Conservation (phyloP, 1,140 invertebrate genomes). For the Ostrea denselamellosa region DNA sequence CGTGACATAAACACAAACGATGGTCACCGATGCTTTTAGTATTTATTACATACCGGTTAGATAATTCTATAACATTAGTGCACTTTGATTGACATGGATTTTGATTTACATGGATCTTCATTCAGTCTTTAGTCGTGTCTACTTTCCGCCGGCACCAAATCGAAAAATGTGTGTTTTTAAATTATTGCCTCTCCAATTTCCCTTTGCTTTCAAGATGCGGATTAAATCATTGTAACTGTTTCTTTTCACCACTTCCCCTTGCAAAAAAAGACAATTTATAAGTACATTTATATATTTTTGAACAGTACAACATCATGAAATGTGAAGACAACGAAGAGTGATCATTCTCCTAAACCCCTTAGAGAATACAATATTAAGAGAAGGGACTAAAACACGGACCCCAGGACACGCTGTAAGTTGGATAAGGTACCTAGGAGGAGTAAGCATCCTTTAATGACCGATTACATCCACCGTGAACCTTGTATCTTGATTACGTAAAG, state of each 20-base stretch:
- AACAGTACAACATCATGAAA: background rate
- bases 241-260: background rate
- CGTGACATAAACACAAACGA: too few relatives aligned
- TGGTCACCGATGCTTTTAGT: too few relatives aligned
- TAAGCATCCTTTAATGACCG: background rate
- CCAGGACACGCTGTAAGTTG: background rate
- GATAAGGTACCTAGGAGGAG: background rate
- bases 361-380: background rate
- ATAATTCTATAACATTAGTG: background rate
- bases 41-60: too few relatives aligned
- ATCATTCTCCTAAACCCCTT: background rate
- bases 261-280: background rate
- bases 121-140: background rate
- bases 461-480: background rate
- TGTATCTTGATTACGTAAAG: too few relatives aligned
- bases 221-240: background rate
- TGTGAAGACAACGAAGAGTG: background rate
- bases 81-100: background rate
- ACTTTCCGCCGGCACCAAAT: background rate
- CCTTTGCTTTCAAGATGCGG: constrained; percentile 1
- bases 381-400: background rate
- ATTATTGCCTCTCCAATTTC: background rate
- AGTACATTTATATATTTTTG: background rate
- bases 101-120: background rate
- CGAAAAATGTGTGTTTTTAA: background rate